Evolutionary conservation across 2,888 invertebrate genomes (phyloP).

Genomic region (Marronus borbonicus): DNA sequence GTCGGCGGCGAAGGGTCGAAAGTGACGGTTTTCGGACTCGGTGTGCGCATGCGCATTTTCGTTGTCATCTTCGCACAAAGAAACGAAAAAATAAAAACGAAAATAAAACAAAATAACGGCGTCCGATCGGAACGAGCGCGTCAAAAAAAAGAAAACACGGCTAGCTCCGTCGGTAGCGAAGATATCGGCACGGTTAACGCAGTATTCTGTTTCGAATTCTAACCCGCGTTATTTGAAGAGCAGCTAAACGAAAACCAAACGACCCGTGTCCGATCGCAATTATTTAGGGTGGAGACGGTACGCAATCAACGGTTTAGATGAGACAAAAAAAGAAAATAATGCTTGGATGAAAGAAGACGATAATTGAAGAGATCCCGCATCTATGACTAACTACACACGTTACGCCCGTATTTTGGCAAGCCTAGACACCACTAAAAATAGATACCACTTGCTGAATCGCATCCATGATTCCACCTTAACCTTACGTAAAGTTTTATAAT

Average conservation of each 20-base stretch:
- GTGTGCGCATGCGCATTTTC: constrained; percentile 77
- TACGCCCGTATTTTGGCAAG: constrained; percentile 65
- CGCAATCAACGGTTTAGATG: background rate
- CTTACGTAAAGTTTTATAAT: constrained; percentile 55
- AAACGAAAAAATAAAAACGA: constrained; percentile 20
- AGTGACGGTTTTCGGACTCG: constrained; percentile 78
- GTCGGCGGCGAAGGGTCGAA: constrained; percentile 77
- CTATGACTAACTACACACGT: constrained; percentile 64
- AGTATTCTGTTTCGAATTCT: background rate
- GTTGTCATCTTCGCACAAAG: constrained; percentile 48
- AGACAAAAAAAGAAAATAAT: constrained; percentile 26
- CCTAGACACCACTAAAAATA: constrained; percentile 65
- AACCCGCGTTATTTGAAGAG: constrained; percentile 32
- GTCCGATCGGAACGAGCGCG: constrained; percentile 4
- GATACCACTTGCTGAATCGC: constrained; percentile 63
- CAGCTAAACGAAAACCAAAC: constrained; percentile 32
- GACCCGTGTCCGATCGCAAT: constrained; percentile 36
- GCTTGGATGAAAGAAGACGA: constrained; percentile 29
- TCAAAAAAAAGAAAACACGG: background rate
- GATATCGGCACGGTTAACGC: background rate
- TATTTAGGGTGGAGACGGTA: constrained; percentile 12
- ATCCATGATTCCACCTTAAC: constrained; percentile 62
- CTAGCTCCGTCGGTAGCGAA: background rate
- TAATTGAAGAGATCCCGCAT: constrained; percentile 62
- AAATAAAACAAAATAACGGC: constrained; percentile 14